These are phyloP conservation scores for Aspidiotus destructor DNA, from an alignment of 2,888 invertebrate genomes.

Conservation along the genomic window DNA sequence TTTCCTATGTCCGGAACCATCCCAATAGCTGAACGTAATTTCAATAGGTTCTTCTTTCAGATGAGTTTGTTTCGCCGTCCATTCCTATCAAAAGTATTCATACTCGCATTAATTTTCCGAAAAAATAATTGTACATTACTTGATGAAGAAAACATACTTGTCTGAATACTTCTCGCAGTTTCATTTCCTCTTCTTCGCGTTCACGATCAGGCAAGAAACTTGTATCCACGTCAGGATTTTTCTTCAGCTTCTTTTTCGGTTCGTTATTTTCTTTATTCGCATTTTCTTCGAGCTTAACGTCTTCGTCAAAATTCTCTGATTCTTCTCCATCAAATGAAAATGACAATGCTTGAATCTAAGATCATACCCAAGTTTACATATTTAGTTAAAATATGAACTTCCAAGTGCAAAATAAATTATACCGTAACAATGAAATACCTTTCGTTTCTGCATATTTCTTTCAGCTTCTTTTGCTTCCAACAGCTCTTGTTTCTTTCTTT, in stretches of 20 bases:
- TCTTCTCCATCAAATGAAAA: slow-evolving; percentile 76
- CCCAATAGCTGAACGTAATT: slow-evolving; percentile 99
- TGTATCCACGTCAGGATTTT: slow-evolving; percentile 97
- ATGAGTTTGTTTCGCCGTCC: slow-evolving; percentile 90
- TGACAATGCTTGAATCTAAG: slow-evolving; percentile 81
- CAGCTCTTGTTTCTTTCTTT: slow-evolving; percentile 72
- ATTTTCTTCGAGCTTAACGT: slow-evolving; percentile 52
- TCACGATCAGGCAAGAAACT: slow-evolving; percentile 96
- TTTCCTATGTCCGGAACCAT: slow-evolving; percentile 92
- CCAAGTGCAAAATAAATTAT: neutral
- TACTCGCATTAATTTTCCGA: neutral
- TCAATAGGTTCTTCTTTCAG: slow-evolving; percentile 95
- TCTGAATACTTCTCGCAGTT: slow-evolving; percentile 73
- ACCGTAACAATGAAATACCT: slow-evolving; percentile 46
- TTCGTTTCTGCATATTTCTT: slow-evolving; percentile 81
- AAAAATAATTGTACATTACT: neutral
- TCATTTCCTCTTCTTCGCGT: slow-evolving; percentile 90
- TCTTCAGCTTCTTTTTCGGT: slow-evolving; percentile 68
- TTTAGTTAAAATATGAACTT: slow-evolving; percentile 4
- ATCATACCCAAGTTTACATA: slow-evolving; percentile 36
- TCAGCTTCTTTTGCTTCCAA: slow-evolving; percentile 85
- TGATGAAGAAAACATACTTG: slow-evolving; percentile 43
- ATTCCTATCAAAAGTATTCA: slow-evolving; percentile 51
- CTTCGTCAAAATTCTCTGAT: slow-evolving; percentile 43
- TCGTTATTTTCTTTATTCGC: slow-evolving; percentile 37